A percentile compares a stretch with the other conserved stretches of the same genome.
Conservation (phyloP, 2,797 vertebrate species). For the Thalassophryne amazonica region DNA sequence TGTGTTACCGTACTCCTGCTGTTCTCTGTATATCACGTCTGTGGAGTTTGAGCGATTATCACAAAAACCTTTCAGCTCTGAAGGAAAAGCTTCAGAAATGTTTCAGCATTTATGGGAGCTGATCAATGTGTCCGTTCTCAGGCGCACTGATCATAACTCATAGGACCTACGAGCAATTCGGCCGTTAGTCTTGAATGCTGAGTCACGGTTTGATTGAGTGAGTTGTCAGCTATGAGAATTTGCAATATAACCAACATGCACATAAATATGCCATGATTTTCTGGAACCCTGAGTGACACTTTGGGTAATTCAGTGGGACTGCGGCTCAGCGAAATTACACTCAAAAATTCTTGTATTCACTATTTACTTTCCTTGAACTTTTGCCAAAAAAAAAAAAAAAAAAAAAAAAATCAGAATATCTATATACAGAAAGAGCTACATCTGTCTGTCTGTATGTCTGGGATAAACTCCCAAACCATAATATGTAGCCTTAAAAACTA, state of each 20-base stretch:
- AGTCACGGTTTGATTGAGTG: slow-evolving; percentile 66
- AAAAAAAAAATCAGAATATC: too few relatives aligned
- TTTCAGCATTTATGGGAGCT: slow-evolving; percentile 57
- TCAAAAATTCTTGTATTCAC: not conserved
- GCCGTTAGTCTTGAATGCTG: slow-evolving; percentile 54
- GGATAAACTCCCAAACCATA: too few relatives aligned
- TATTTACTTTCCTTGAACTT: slow-evolving; percentile 22
- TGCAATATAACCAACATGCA: slow-evolving; percentile 34
- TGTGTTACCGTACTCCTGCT: slow-evolving; percentile 44
- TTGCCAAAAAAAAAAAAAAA: too few relatives aligned
- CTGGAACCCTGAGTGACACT: slow-evolving; percentile 23
- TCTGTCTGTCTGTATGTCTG: too few relatives aligned
- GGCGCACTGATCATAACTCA: slow-evolving; percentile 67
- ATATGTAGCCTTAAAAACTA: too few relatives aligned
- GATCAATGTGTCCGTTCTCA: slow-evolving; percentile 61
- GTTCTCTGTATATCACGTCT: slow-evolving; percentile 67
- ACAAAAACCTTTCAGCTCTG: slow-evolving; percentile 56
- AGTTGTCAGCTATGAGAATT: slow-evolving; percentile 35
- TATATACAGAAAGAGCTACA: too few relatives aligned
- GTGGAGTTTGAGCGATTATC: slow-evolving; percentile 55
- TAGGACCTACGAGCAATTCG: slow-evolving; percentile 27
- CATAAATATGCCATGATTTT: slow-evolving; percentile 40
- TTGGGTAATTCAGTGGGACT: slow-evolving; percentile 9
- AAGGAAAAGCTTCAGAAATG: slow-evolving; percentile 57
- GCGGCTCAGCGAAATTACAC: not conserved